phyloP scores from a whole-genome alignment of 2,888 invertebrate species.

The Perizoma affinitatum region DNA sequence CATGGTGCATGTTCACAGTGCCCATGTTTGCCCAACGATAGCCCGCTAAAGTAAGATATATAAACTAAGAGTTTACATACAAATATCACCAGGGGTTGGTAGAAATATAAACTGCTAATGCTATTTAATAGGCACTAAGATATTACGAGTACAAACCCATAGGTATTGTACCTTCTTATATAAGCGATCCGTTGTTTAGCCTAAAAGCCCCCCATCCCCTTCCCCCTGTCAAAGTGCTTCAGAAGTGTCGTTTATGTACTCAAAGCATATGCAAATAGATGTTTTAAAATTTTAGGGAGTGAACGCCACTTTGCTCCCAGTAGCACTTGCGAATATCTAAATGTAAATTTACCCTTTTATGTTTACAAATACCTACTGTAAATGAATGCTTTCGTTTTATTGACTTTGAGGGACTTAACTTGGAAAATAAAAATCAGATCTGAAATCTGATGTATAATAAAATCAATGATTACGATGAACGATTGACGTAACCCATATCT shows the following conservation, averaged over 20 bases:
- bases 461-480: too few species aligned
- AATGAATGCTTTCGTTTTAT: slow-evolving; percentile 82
- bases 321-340: slow-evolving; percentile 82
- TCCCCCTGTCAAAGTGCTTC: slow-evolving; percentile 67
- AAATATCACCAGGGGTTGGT: too few species aligned
- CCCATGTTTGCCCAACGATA: too few species aligned
- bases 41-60: neutral
- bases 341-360: slow-evolving; percentile 84
- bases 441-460: too few species aligned
- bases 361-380: slow-evolving; percentile 83
- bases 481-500: too few species aligned
- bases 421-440: slow-evolving; percentile 19
- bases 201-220: slow-evolving; percentile 40
- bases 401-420: slow-evolving; percentile 62
- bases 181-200: slow-evolving; percentile 35
- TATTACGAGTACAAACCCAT: neutral
- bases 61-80: too few species aligned
- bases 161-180: slow-evolving; percentile 15
- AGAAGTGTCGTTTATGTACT: slow-evolving; percentile 84
- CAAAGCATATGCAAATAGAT: slow-evolving; percentile 84
- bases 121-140: neutral
- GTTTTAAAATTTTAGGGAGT: slow-evolving; percentile 84
- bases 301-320: slow-evolving; percentile 79
- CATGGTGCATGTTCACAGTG: too few species aligned
- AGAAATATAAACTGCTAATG: neutral